A percentile compares a stretch with the other conserved stretches of the same genome.
phyloP scores from a whole-genome alignment of 2,797 vertebrate species.

The Kryptolebias ocellatus region DNA sequence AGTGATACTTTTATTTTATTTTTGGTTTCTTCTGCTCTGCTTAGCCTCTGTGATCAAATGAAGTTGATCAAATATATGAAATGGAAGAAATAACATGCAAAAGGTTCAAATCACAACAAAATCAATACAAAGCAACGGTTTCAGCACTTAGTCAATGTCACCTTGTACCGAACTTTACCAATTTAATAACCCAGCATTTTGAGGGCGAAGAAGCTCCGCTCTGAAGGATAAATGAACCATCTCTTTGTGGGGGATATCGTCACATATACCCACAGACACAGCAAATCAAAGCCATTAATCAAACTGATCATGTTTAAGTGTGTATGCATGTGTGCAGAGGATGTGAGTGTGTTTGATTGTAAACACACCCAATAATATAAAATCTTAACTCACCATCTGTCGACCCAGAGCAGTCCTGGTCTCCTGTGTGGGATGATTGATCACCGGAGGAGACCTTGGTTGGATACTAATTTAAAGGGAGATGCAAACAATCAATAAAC shows the following conservation, averaged over 20 bases:
- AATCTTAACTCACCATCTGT: constrained; percentile 54
- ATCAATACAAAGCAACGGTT: constrained; percentile 10
- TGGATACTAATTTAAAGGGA: constrained; percentile 56
- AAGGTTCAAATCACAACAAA: constrained; percentile 20
- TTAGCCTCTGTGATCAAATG: neutral
- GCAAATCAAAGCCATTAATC: constrained; percentile 65
- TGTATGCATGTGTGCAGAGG: constrained; percentile 7
- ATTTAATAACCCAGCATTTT: constrained; percentile 20
- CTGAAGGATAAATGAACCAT: constrained; percentile 48
- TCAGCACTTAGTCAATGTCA: constrained; percentile 37
- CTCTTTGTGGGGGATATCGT: constrained; percentile 45
- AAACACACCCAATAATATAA: constrained; percentile 52
- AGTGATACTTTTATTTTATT: constrained; percentile 5
- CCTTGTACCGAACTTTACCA: constrained; percentile 24
- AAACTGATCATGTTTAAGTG: constrained; percentile 35
- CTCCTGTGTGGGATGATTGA: constrained; percentile 50
- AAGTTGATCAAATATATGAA: constrained; percentile 9
- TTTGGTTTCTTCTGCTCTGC: neutral
- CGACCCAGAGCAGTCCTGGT: constrained; percentile 34
- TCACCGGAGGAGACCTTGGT: constrained; percentile 36
- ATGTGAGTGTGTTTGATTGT: constrained; percentile 37
- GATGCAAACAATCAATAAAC: constrained; percentile 53
- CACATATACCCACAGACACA: constrained; percentile 51
- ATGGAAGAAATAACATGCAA: neutral
- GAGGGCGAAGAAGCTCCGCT: constrained; percentile 18